phyloP scores from a whole-genome alignment of 2,113 vertebrate species.

The Actenoides lindsayi region DNA sequence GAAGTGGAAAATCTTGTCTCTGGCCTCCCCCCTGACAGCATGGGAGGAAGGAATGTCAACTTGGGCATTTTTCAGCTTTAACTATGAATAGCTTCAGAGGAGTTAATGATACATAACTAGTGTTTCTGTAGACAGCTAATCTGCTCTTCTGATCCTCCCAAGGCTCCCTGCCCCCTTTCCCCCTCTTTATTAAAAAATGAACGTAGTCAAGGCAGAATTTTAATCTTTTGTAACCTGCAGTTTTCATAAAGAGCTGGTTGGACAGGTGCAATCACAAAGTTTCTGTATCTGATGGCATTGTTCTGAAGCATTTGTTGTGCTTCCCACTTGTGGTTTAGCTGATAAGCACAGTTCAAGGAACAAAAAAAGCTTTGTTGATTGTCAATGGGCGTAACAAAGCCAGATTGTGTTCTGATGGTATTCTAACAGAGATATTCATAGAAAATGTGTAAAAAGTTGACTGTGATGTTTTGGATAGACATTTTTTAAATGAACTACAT shows the following conservation, averaged over 20 bases:
- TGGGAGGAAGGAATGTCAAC: slow-evolving; percentile 56
- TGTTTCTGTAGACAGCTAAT: slow-evolving; percentile 59
- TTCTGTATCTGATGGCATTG: slow-evolving; percentile 50
- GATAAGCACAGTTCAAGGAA: slow-evolving; percentile 48
- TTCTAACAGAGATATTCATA: slow-evolving; percentile 13
- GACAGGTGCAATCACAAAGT: slow-evolving; percentile 23
- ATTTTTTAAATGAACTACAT: neutral
- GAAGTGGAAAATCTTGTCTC: slow-evolving; percentile 57
- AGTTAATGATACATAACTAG: slow-evolving; percentile 63
- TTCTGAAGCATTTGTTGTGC: slow-evolving; percentile 46
- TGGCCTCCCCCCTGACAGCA: slow-evolving; percentile 34
- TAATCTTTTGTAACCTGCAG: slow-evolving; percentile 37
- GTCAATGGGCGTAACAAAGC: neutral
- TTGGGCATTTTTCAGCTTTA: slow-evolving; percentile 52
- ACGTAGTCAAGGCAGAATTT: slow-evolving; percentile 22
- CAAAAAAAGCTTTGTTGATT: slow-evolving; percentile 47
- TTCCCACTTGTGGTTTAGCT: slow-evolving; percentile 56
- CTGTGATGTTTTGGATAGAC: neutral
- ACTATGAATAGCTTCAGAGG: slow-evolving; percentile 47
- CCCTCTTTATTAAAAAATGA: slow-evolving; percentile 52
- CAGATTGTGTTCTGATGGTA: slow-evolving; percentile 16
- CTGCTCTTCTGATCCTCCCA: slow-evolving; percentile 58
- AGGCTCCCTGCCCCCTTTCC: neutral
- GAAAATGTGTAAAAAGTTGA: neutral
- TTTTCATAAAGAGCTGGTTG: slow-evolving; percentile 28